A percentile compares a stretch with the other conserved stretches of the same genome.
Evolutionary conservation across 1,140 invertebrate species (phyloP).

Genomic region (Lepeophtheirus salmonis): DNA sequence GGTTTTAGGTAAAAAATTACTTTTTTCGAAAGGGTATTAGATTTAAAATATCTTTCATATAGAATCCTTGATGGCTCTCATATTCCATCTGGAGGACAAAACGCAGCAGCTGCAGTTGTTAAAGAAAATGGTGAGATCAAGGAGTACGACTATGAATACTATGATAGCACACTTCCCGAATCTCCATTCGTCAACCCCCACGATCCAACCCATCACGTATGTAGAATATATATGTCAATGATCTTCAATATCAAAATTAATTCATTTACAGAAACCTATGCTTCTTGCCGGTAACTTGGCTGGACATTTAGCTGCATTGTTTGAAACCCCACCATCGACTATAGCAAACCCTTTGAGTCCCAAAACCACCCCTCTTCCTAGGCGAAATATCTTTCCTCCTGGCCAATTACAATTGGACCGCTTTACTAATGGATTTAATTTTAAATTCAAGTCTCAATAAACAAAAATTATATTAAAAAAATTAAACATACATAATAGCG

Average conservation of each 20-base stretch:
- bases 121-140: constrained; percentile 3
- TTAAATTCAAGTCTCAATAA: constrained; percentile 14
- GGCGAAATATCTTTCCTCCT: constrained; percentile 8
- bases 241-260: too few relatives aligned
- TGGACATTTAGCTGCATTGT: constrained; percentile 11
- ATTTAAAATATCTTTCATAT: not conserved
- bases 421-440: constrained; percentile 15
- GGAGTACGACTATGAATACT: constrained; percentile 19
- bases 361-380: not conserved
- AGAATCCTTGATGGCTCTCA: constrained; percentile 15
- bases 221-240: too few relatives aligned
- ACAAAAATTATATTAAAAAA: too few relatives aligned
- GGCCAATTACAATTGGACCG: constrained; percentile 10
- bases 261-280: constrained; percentile 2
- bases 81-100: constrained; percentile 18
- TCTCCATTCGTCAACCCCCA: constrained; percentile 18
- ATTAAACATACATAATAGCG: too few relatives aligned
- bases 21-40: not conserved
- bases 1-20: constrained; percentile 6
- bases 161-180: constrained; percentile 2
- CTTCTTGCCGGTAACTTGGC: constrained; percentile 17
- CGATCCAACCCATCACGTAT: constrained; percentile 17
- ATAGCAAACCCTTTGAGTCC: not conserved
- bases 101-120: not conserved
- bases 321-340: not conserved